Base-by-base conservation (phyloP, 1,140 invertebrate species). In the Notospermus geniculatus region DNA sequence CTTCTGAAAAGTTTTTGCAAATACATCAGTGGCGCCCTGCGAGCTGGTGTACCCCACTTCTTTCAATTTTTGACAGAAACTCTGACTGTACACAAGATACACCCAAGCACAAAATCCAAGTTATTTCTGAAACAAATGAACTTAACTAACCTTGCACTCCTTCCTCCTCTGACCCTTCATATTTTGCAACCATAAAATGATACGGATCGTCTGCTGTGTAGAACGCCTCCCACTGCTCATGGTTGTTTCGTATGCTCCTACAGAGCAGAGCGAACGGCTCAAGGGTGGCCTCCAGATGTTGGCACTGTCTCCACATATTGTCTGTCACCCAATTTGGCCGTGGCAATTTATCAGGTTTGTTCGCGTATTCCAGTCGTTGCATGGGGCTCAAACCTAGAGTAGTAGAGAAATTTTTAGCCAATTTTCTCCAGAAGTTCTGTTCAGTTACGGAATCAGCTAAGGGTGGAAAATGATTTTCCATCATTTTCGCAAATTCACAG, bases 251-350 rank as follows among this genome's bases (percentile, higher is more conserved):
- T 5, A 80, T 68, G 59, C 74, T 76, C 9, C 69, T 67, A 62
- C 77, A 74, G 11, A 80, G 66, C 9, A 67, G 58, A 15, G 59
- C 57, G 65, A 75, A 77, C 2, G 45, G 52, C 15, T 69, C 60
- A 11, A 79, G 25, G 4, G 63, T 71, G n/a, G 69, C 69, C 27
- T 78, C 76, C 17, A 79, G 58, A 58, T 75, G 67, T 60, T 76
- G 76, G 59, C 74, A 77, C 54, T 75, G 76, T 46, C 56, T 50
- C 78, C 78, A 80, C 64, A 68, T 72, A 23, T 66, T 41, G 2
- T 77, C 73, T 11, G 53, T 60, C 17, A 79, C 60, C 76, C 77
- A 79, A 1, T 62, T 27, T 30, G 22, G 71, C 62, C n/a, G 59
- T 45, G 43, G 54, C 59, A 60, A 69, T 63, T 25, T 69, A 68